Percentiles rank a stretch among this genome's conserved stretches.
These are phyloP conservation scores for Plebejus melissa DNA, from an alignment of 2,888 invertebrate species.

Conservation along the genomic window DNA sequence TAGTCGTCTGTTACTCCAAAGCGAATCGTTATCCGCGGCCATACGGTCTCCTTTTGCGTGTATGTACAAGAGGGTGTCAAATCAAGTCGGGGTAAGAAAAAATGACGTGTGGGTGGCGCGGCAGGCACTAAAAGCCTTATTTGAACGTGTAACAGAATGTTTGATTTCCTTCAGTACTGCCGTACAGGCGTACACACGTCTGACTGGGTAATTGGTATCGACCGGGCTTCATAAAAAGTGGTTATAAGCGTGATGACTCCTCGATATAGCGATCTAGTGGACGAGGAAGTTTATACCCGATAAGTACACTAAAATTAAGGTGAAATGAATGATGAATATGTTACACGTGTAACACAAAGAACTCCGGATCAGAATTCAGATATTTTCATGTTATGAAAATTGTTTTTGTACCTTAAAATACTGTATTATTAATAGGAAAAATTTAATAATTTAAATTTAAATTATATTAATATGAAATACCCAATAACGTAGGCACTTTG, in stretches of 20 bases:
- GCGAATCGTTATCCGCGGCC: not conserved
- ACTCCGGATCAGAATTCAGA: too few species aligned
- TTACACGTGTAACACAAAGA: too few species aligned
- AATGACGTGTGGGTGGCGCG: conserved; percentile 11
- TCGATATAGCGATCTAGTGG: not conserved
- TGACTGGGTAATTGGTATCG: not conserved
- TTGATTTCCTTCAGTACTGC: conserved; percentile 13
- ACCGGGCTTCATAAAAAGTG: conserved; percentile 18
- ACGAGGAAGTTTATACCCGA: not conserved
- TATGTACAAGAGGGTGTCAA: not conserved
- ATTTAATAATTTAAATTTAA: too few species aligned
- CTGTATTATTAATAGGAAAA: too few species aligned
- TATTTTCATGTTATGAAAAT: too few species aligned
- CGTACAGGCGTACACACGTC: conserved; percentile 19
- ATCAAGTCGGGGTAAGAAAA: conserved; percentile 17
- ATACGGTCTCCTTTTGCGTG: not conserved
- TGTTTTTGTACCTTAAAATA: too few species aligned
- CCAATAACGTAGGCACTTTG: too few species aligned
- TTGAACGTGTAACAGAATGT: conserved; percentile 22
- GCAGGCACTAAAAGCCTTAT: conserved; percentile 22
- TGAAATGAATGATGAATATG: not conserved
- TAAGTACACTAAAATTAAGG: not conserved
- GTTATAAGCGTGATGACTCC: conserved; percentile 15
- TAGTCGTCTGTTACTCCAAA: not conserved
- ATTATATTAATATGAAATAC: too few species aligned